phyloP scores from a whole-genome alignment of 2,888 invertebrate genomes.

The Lycaena phlaeas region DNA sequence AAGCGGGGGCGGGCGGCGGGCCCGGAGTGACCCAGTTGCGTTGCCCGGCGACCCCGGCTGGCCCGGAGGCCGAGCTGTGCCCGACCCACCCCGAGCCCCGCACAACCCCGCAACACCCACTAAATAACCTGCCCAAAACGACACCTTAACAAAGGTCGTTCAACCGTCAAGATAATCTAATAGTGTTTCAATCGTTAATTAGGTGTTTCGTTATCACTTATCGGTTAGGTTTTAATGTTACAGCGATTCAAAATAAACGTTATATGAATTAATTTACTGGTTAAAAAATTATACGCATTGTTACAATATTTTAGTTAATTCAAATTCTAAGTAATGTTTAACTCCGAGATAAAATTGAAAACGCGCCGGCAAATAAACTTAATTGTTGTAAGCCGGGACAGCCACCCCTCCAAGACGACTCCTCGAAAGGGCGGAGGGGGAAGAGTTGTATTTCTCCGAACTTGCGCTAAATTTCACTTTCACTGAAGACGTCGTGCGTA shows the following conservation, averaged over 20 bases:
- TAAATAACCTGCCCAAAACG: constrained; percentile 71
- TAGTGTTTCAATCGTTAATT: too few relatives aligned
- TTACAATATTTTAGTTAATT: background rate
- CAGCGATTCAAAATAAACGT: too few relatives aligned
- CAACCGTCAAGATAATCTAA: constrained; percentile 54
- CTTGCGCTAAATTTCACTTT: constrained; percentile 73
- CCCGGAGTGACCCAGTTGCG: constrained; percentile 71
- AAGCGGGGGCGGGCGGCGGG: constrained; percentile 42
- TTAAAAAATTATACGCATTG: background rate
- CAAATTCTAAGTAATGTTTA: constrained; percentile 6
- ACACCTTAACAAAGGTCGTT: constrained; percentile 72
- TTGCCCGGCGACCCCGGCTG: constrained; percentile 63
- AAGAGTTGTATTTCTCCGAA: constrained; percentile 68
- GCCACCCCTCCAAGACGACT: constrained; percentile 42
- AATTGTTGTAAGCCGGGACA: constrained; percentile 69
- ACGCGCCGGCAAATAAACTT: constrained; percentile 64
- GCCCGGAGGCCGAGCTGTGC: constrained; percentile 27
- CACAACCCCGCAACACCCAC: constrained; percentile 31
- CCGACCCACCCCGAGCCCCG: constrained; percentile 28
- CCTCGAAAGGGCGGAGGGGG: constrained; percentile 38
- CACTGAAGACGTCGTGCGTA: constrained; percentile 69
- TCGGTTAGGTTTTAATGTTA: too few relatives aligned
- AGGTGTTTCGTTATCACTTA: too few relatives aligned
- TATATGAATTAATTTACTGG: too few relatives aligned
- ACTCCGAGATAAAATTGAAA: constrained; percentile 37